phyloP scores from a whole-genome alignment of 2,797 vertebrate genomes.

The Numenius phaeopus region DNA sequence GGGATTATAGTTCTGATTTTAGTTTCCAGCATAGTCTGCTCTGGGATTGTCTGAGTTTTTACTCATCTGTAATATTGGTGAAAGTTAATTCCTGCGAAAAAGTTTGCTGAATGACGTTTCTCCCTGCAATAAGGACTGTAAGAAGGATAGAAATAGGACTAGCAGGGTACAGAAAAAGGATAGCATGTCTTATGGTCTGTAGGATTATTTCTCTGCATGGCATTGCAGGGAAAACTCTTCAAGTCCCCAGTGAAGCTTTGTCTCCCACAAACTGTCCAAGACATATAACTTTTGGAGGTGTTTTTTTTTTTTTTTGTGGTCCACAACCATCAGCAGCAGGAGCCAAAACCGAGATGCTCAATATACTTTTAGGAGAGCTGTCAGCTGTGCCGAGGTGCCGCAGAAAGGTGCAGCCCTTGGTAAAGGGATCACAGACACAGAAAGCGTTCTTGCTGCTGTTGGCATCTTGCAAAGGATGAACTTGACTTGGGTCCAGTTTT shows the following conservation, averaged over 20 bases:
- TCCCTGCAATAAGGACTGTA: background rate
- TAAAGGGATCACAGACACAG: background rate
- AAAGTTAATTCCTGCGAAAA: constrained; percentile 3
- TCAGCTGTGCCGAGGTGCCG: background rate
- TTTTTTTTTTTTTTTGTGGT: background rate
- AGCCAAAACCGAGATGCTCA: background rate
- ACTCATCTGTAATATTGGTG: background rate
- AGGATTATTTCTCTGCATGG: background rate
- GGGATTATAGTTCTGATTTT: background rate
- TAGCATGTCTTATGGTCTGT: background rate
- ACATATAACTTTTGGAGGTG: accelerated
- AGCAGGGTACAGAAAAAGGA: background rate
- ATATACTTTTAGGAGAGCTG: background rate
- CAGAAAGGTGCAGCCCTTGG: background rate
- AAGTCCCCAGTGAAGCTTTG: accelerated
- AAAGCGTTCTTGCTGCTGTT: background rate
- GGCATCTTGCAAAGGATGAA: background rate
- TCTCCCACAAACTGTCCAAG: background rate
- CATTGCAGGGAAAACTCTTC: background rate
- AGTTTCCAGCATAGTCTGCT: background rate
- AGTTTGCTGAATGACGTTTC: background rate
- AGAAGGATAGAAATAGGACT: background rate
- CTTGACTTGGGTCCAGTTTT: background rate
- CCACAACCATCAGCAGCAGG: background rate
- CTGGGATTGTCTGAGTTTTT: background rate